Evolutionary conservation across 1,140 invertebrate genomes (phyloP).

Genomic region (Charaxes varanes): DNA sequence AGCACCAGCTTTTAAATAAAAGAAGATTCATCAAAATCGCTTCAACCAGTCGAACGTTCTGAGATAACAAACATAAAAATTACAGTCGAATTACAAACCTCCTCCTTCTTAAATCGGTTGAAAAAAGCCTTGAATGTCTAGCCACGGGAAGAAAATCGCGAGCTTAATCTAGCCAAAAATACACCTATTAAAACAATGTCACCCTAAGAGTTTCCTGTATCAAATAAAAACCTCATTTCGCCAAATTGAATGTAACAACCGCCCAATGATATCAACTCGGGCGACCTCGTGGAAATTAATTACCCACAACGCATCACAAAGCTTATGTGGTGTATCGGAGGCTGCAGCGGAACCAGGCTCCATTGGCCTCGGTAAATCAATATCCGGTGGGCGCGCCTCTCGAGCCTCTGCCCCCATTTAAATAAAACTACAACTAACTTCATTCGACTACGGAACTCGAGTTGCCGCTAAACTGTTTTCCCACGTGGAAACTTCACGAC

Average conservation of each 20-base stretch:
- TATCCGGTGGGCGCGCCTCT: conserved; percentile 56
- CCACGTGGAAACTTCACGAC: conserved; percentile 5
- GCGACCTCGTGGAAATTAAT: conserved; percentile 52
- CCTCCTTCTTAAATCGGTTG: too few species aligned
- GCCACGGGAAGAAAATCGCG: too few species aligned
- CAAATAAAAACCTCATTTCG: conserved; percentile 7
- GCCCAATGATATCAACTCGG: conserved; percentile 17
- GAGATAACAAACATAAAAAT: too few species aligned
- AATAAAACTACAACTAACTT: conserved; percentile 58
- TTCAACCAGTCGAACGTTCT: too few species aligned
- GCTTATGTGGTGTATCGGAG: conserved; percentile 50
- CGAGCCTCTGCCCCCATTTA: conserved; percentile 35
- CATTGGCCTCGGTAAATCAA: conserved; percentile 62
- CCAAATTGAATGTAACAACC: conserved; percentile 17
- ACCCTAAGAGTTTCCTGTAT: too few species aligned
- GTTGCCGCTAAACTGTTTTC: conserved; percentile 17
- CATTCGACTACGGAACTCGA: conserved; percentile 17
- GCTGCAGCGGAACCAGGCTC: conserved; percentile 50
- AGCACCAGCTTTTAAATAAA: too few species aligned
- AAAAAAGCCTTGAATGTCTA: too few species aligned
- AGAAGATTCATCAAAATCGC: too few species aligned
- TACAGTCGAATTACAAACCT: too few species aligned
- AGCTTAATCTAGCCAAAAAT: too few species aligned
- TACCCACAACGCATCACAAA: conserved; percentile 50
- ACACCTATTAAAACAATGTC: too few species aligned